A percentile compares a stretch with the other conserved stretches of the same genome.
Conservation (phyloP, 2,797 vertebrate genomes). For the Notamacropus eugenii region DNA sequence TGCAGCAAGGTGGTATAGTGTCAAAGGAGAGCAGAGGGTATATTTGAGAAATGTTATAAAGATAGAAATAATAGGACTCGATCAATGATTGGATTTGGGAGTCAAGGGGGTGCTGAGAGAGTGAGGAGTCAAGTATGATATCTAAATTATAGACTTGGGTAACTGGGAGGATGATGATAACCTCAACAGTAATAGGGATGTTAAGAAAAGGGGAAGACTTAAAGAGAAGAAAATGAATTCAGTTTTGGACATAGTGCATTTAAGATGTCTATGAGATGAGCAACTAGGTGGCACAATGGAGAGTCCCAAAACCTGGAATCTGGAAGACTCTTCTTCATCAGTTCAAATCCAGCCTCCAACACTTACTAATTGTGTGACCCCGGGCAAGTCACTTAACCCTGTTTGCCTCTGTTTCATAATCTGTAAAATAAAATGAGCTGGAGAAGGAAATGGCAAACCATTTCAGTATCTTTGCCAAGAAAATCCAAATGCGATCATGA, state of each 20-base stretch:
- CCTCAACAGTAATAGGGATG: not conserved
- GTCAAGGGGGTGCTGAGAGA: not conserved
- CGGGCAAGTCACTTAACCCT: not conserved
- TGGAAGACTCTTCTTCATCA: not conserved
- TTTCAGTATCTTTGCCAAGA: not conserved
- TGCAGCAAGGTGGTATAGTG: not conserved
- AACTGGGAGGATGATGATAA: not conserved
- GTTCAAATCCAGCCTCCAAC: not conserved
- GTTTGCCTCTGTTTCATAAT: not conserved
- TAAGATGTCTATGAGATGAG: not conserved
- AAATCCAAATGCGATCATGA: not conserved
- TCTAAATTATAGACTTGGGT: not conserved
- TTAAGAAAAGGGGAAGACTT: not conserved
- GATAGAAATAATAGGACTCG: not conserved
- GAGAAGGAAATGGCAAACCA: not conserved
- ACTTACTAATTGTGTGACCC: not conserved
- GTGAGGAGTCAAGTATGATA: not conserved
- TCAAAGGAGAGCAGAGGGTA: not conserved
- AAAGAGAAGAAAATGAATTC: not conserved
- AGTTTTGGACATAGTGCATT: not conserved
- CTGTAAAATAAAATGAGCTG: not conserved
- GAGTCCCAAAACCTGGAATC: not conserved
- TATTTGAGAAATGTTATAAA: not conserved
- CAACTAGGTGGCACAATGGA: not conserved
- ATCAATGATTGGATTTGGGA: not conserved